Base-by-base conservation (phyloP, 2,113 vertebrate species). In the Gnathonemus echidnorhynchus region DNA sequence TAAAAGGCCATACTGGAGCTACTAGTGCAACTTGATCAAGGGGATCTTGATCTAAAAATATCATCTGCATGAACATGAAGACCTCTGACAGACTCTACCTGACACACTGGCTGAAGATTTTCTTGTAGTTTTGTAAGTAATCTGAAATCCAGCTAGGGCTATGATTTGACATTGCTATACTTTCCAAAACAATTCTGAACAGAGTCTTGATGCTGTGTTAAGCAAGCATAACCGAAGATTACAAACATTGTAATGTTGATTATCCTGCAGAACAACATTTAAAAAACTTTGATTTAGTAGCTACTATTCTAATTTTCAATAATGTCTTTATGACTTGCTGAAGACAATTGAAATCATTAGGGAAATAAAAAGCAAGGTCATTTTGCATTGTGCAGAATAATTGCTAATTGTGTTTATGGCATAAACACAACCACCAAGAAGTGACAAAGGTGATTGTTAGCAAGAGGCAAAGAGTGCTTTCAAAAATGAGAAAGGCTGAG, bases 401-500 rank as follows among this genome's bases (percentile, higher is more conserved):
- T 17, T 39, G 5, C 13, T 24, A 39, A 58, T 89, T 19, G 39
- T 21, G 31, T 58, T 70, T 48, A 86, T 58, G 9, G n/a, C 21
- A 31, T 88, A 35, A 74, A 91, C 24, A 39, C 35, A 53, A 21
- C 35, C 19, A 46, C 50, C n/a, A 84, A 77, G 0, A 74, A 31
- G 74, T 56, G 15, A n/a, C 88, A 89, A n/a, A 87, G 84, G 45
- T 15, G 56, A 48, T 6, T 49, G 3, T 80, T 62, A 58, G 13
- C 35, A 35, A 24, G 42, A 77, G 70, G 48, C 49, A 52, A 66
- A 17, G 9, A 53, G 6, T 21, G 53, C 21, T 11, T 13, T 85
- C 46, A 91, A 91, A 90, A 91, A 99, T 99, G 98, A 97, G 97
- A 88, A 97, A 96, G 92, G 94, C 96, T 0, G 96, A 96, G 94